Base-by-base conservation (phyloP, 2,888 invertebrate genomes). In the Subacronicta megacephala region DNA sequence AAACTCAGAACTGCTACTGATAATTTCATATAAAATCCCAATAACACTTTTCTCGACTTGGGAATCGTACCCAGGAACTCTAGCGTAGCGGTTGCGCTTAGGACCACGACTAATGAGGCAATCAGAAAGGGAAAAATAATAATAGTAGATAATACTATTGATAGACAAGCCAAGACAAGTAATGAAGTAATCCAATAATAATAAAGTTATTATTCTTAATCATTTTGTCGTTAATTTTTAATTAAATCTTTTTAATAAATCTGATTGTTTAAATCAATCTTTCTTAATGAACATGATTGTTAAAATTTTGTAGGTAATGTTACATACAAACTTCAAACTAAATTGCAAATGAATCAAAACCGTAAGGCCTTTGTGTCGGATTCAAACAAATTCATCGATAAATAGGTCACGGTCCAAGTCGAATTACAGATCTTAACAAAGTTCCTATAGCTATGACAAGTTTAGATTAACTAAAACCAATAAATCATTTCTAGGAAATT, bases 151-250 rank as follows among this genome's bases (percentile, higher is more conserved):
- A n/a, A n/a, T n/a, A 31, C 0, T 7, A n/a, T 31, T 31, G n/a
- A 31, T 31, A 31, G 31, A 31, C 31, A 31, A 31, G 31, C 31
- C 5, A 31, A n/a, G n/a, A n/a, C n/a, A n/a, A n/a, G n/a, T 31
- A 31, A 31, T n/a, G n/a, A 31, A 31, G n/a, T n/a, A 31, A 3
- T 29, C 12, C 12, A 31, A 31, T n/a, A 29, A 1, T 31, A 5
- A 23, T n/a, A n/a, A n/a, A n/a, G n/a, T n/a, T n/a, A 7, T n/a
- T 12, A 0, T 31, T 12, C 3, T 29, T 29, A 4, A 29, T 31
- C n/a, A n/a, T 1, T 1, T 31, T n/a, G 5, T n/a, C 31, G 31
- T n/a, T 31, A n/a, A 31, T n/a, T 31, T 31, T n/a, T 31, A 31
- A 31, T 31, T 31, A 12, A 31, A 31, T n/a, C 0, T 31, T 31